Evolutionary conservation across 2,888 invertebrate species (phyloP).

Genomic region (Branchipolynoe longqiensis): DNA sequence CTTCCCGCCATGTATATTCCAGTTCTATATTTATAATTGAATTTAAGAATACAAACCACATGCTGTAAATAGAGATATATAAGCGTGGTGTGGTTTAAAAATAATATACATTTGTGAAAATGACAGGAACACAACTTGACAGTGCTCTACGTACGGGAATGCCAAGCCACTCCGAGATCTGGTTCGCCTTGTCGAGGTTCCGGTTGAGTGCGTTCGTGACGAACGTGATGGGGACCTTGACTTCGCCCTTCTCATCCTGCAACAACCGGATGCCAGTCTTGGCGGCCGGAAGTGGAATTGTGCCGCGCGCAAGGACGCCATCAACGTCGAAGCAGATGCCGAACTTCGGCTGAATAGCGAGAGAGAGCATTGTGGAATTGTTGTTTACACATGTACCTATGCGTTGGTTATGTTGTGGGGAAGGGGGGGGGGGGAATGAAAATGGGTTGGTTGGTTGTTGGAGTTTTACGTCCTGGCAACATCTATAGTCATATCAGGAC

Average conservation of each 20-base stretch:
- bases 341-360: constrained; percentile 80
- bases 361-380: no score
- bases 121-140: not conserved
- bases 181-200: constrained; percentile 77
- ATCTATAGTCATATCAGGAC: no score
- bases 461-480: no score
- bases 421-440: no score
- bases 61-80: no score
- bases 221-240: constrained; percentile 79
- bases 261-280: constrained; percentile 75
- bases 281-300: constrained; percentile 77
- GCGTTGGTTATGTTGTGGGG: no score
- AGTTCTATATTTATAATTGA: no score
- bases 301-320: constrained; percentile 80
- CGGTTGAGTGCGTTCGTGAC: constrained; percentile 81
- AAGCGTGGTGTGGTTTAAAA: no score
- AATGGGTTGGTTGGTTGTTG: no score
- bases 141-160: constrained; percentile 71
- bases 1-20: no score
- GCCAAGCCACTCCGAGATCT: constrained; percentile 78
- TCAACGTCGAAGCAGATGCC: constrained; percentile 82
- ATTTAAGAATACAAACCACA: no score
- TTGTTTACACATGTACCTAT: no score
- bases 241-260: constrained; percentile 74
- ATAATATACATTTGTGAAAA: not conserved